Evolutionary conservation across 2,888 invertebrate genomes (phyloP).

Genomic region (Andrena chrysosceles): DNA sequence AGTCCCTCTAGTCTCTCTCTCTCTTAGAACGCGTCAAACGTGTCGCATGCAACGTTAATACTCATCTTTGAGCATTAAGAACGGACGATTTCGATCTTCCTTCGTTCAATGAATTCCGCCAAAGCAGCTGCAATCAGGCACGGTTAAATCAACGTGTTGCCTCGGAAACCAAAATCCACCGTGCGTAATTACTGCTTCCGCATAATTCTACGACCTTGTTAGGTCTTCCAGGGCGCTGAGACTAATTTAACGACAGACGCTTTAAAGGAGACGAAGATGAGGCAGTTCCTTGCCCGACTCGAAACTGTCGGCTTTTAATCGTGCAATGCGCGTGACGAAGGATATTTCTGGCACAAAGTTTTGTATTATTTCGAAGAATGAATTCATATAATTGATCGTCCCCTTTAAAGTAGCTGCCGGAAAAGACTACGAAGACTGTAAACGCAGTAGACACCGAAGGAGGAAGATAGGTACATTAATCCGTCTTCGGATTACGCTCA

Average conservation of each 20-base stretch:
- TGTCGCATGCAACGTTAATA: not conserved
- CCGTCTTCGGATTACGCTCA: conserved; percentile 23
- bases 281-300: not conserved
- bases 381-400: too few species aligned
- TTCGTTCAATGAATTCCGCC: not conserved
- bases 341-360: too few species aligned
- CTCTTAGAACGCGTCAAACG: not conserved
- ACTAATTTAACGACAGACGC: conserved; percentile 29
- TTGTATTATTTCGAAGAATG: too few species aligned
- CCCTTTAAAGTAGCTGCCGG: too few species aligned
- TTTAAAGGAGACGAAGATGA: conserved; percentile 2
- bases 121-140: conserved; percentile 3
- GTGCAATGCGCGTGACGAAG: too few species aligned
- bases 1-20: not conserved
- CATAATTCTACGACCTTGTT: conserved; percentile 44
- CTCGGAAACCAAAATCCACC: conserved; percentile 28
- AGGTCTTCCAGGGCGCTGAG: conserved; percentile 20
- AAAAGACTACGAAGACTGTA: not conserved
- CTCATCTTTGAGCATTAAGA: conserved; percentile 2
- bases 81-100: not conserved
- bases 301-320: too few species aligned
- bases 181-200: conserved; percentile 35
- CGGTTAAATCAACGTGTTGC: conserved; percentile 30
- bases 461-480: conserved; percentile 44
- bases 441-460: conserved; percentile 16